These are phyloP conservation scores for Oreochromis mossambicus DNA, from an alignment of 2,797 vertebrate species.

Conservation along the genomic window DNA sequence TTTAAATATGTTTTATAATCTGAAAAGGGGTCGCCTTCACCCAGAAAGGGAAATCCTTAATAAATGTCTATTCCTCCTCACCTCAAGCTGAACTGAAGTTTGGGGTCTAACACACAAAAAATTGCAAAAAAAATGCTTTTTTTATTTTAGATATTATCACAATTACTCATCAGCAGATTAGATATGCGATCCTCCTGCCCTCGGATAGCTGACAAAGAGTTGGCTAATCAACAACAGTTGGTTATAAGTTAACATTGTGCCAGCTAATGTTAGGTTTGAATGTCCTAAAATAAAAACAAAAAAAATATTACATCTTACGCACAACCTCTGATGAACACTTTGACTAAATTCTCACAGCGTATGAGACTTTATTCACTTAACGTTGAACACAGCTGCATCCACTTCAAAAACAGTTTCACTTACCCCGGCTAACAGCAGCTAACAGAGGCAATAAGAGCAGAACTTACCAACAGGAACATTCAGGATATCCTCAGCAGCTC, in stretches of 20 bases:
- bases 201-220: neutral
- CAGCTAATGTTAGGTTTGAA: neutral
- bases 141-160: neutral
- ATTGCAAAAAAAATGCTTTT: neutral
- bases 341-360: rapidly evolving
- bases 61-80: neutral
- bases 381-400: neutral
- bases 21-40: neutral
- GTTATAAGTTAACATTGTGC: neutral
- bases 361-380: neutral
- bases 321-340: neutral
- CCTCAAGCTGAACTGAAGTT: rapidly evolving
- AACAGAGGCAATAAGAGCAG: neutral
- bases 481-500: neutral
- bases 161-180: neutral
- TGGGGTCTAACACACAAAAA: neutral
- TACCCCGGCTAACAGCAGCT: neutral
- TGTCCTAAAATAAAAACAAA: neutral
- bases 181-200: rapidly evolving
- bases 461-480: neutral
- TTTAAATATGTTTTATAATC: neutral
- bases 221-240: neutral
- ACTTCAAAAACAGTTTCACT: neutral
- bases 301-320: rapidly evolving
- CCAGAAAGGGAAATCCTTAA: neutral